Percentiles rank a stretch among this genome's conserved stretches.
Evolutionary conservation across 2,113 vertebrate genomes (phyloP).

Genomic region (Macaca nemestrina): DNA sequence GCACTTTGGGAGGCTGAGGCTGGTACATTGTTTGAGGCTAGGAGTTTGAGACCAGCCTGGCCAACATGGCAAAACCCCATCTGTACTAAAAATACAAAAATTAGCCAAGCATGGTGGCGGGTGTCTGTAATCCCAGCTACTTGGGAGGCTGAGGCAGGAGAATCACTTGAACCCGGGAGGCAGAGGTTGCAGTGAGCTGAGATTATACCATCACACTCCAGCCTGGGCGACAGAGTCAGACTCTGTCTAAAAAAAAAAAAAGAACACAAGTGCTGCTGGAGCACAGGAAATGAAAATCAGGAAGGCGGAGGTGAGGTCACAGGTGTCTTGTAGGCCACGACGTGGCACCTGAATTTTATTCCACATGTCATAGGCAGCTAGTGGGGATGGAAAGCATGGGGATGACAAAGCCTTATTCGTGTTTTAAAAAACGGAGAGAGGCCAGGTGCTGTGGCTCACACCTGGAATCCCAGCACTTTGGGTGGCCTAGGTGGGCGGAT

Average conservation of each 20-base stretch:
- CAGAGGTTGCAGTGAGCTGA: background rate
- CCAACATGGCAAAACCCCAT: background rate
- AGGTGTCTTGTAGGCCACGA: background rate
- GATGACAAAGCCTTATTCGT: background rate
- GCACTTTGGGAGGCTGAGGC: background rate
- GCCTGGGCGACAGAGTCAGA: background rate
- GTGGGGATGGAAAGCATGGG: background rate
- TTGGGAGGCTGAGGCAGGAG: background rate
- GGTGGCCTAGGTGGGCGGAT: no score
- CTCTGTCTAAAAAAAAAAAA: background rate
- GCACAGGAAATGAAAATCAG: background rate
- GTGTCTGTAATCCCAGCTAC: background rate
- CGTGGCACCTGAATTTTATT: background rate
- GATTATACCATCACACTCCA: background rate
- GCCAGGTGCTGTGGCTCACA: no score
- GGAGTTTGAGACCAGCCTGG: background rate
- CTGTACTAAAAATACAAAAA: background rate
- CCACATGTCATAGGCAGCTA: background rate
- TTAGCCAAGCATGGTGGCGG: background rate
- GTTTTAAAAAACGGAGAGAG: background rate
- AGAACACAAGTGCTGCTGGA: background rate
- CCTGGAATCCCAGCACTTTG: no score
- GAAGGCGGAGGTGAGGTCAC: background rate
- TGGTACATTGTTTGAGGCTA: background rate
- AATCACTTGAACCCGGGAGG: background rate